phyloP scores from a whole-genome alignment of 1,140 invertebrate genomes.

The Drosophila nigromelanica region DNA sequence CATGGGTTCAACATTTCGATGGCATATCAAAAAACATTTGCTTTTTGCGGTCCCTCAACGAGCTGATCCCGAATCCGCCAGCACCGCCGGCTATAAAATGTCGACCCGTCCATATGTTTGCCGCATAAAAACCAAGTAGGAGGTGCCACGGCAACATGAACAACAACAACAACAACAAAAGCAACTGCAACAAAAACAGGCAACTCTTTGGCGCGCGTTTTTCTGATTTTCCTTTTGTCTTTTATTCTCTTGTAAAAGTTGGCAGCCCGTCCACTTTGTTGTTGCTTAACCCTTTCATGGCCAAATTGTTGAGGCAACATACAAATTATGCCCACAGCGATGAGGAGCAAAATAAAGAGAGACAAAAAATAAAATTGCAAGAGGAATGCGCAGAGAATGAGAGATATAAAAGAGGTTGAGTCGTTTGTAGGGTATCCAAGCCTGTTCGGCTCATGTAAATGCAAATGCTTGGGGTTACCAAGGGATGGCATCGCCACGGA shows the following conservation, averaged over 20 bases:
- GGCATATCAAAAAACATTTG: conserved; percentile 61
- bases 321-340: conserved; percentile 69
- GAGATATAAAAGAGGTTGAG: conserved; percentile 4
- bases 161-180: conserved; percentile 1
- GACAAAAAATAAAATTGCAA: background rate
- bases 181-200: conserved; percentile 10
- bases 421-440: conserved; percentile 11
- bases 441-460: conserved; percentile 34
- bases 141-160: conserved; percentile 12
- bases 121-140: conserved; percentile 25
- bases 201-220: conserved; percentile 61
- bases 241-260: conserved; percentile 39
- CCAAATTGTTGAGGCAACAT: conserved; percentile 75
- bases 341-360: conserved; percentile 8
- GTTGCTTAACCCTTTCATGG: conserved; percentile 71
- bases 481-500: background rate
- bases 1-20: conserved; percentile 41
- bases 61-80: conserved; percentile 53
- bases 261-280: conserved; percentile 43
- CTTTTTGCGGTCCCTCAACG: conserved; percentile 63
- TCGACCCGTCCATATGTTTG: conserved; percentile 72
- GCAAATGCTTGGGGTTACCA: conserved; percentile 27
- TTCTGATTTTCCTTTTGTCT: conserved; percentile 31
- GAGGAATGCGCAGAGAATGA: conserved; percentile 23
- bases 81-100: conserved; percentile 70